Percentiles rank a stretch among this genome's conserved stretches.
These are phyloP conservation scores for Coreius guichenoti DNA, from an alignment of 2,797 vertebrate species.

Conservation along the genomic window DNA sequence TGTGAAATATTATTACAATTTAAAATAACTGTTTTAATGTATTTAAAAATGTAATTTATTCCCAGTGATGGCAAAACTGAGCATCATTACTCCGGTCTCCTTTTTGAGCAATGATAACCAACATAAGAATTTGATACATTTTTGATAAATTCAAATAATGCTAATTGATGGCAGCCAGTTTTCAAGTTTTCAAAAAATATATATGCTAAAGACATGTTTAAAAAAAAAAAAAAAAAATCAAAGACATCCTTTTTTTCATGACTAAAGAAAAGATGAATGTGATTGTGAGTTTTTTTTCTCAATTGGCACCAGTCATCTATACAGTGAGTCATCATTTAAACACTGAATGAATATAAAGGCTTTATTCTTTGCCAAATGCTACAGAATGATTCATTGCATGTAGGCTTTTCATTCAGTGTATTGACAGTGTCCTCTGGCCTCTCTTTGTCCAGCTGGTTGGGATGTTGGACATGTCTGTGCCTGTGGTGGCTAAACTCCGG, in stretches of 20 bases:
- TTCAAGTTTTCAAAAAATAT: neutral
- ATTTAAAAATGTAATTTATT: neutral
- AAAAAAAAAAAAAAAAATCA: neutral
- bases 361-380: conserved; percentile 20
- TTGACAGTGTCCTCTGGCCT: neutral
- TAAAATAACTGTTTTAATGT: neutral
- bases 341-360: conserved; percentile 35
- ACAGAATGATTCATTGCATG: conserved; percentile 12
- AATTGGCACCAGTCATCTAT: neutral
- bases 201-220: neutral
- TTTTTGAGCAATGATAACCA: neutral
- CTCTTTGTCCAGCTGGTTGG: conserved; percentile 84
- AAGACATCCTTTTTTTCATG: neutral
- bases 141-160: neutral
- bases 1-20: neutral
- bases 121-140: neutral
- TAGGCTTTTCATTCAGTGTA: neutral
- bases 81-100: neutral
- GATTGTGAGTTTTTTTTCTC: neutral
- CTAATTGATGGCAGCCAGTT: no score
- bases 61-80: neutral
- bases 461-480: conserved; percentile 96
- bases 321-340: conserved; percentile 27
- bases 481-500: conserved; percentile 92
- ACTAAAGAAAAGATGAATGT: neutral